These are phyloP conservation scores for Tyto alba DNA, from an alignment of 2,113 vertebrate genomes.

Conservation along the genomic window DNA sequence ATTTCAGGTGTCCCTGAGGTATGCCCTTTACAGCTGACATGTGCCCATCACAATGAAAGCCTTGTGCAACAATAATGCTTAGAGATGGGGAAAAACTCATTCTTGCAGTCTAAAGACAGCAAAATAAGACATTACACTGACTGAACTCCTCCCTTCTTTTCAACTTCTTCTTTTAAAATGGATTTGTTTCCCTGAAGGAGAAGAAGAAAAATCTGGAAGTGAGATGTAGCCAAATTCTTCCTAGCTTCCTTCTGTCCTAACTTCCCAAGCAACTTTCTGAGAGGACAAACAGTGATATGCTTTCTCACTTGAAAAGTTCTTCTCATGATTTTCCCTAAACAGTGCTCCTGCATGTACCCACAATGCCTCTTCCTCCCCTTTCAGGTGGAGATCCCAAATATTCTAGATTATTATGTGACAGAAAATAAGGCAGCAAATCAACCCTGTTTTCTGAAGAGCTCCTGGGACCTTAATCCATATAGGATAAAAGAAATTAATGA, in stretches of 20 bases:
- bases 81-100: not conserved
- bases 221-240: not conserved
- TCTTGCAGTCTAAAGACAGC: not conserved
- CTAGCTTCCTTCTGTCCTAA: not conserved
- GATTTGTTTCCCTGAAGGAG: not conserved
- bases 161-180: not conserved
- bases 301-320: not conserved
- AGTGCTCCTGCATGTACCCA: not conserved
- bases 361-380: not conserved
- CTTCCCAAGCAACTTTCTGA: not conserved
- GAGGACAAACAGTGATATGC: not conserved
- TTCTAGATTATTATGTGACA: not conserved
- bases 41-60: not conserved
- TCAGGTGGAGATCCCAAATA: not conserved
- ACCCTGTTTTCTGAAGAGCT: not conserved
- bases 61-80: not conserved
- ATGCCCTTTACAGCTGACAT: not conserved
- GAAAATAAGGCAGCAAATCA: not conserved
- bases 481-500: not conserved
- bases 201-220: not conserved
- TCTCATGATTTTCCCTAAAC: not conserved
- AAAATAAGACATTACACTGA: not conserved
- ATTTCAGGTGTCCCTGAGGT: not conserved
- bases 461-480: not conserved
- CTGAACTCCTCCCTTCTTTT: not conserved